phyloP scores from a whole-genome alignment of 92 coral and sea anemone species.

The Pocillopora grandis region DNA sequence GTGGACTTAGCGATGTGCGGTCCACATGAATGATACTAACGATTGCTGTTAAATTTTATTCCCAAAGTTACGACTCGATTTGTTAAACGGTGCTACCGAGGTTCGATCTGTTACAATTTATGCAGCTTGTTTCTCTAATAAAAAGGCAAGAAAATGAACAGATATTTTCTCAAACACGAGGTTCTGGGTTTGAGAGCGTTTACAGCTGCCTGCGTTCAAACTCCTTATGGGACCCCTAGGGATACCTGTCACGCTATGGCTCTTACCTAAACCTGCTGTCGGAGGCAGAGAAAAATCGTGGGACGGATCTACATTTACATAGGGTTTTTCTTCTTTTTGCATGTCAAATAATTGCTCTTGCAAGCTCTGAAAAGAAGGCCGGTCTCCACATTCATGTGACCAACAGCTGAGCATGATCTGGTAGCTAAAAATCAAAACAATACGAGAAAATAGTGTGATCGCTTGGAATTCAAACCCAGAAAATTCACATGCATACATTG shows the following conservation, averaged over 20 bases:
- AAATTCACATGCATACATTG: no score
- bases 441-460: not conserved
- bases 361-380: constrained; percentile 83
- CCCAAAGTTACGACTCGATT: no score
- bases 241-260: not conserved
- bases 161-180: no score
- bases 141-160: no score
- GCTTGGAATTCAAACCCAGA: no score
- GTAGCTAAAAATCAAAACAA: constrained; percentile 48
- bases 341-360: constrained; percentile 76
- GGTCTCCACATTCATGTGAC: constrained; percentile 73
- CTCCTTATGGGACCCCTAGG: not conserved
- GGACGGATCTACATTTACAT: constrained; percentile 90
- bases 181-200: no score
- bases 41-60: no score
- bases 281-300: constrained; percentile 75
- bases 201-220: not conserved
- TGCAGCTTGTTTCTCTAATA: no score
- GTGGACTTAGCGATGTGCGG: no score
- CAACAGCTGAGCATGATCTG: constrained; percentile 93
- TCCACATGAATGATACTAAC: no score
- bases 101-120: no score
- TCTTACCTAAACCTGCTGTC: constrained; percentile 57
- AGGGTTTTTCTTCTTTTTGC: constrained; percentile 83
- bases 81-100: no score